Conservation (phyloP, 1,140 invertebrate genomes). For the Drosophila novamexicana region DNA sequence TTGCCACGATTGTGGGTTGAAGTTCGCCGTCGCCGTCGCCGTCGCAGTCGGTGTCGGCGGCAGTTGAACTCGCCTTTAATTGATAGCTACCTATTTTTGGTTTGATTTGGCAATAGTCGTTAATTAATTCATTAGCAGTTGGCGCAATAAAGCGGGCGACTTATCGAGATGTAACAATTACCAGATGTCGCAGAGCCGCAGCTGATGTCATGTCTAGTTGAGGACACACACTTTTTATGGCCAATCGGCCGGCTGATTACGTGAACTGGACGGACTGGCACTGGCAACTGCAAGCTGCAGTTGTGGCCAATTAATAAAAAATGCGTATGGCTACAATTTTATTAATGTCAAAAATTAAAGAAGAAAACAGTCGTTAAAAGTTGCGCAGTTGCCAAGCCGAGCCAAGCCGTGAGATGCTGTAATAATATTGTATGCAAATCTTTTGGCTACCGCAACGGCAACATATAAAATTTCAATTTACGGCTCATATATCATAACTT, state of each 20-base stretch:
- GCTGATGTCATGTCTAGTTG: constrained; percentile 49
- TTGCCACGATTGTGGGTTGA: constrained; percentile 54
- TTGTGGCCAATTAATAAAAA: constrained; percentile 71
- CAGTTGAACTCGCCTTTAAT: constrained; percentile 50
- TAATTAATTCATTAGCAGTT: constrained; percentile 74
- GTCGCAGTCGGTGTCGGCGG: constrained; percentile 21
- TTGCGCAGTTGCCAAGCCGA: constrained; percentile 47
- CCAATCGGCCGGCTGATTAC: constrained; percentile 56
- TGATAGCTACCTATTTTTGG: constrained; percentile 29
- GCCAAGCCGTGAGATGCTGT: constrained; percentile 53
- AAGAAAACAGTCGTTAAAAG: constrained; percentile 70
- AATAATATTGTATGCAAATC: constrained; percentile 81
- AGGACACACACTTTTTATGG: constrained; percentile 77
- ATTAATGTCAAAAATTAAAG: constrained; percentile 30
- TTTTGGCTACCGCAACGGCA: constrained; percentile 47
- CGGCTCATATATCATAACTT: constrained; percentile 79
- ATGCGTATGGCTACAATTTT: constrained; percentile 51
- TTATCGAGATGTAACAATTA: constrained; percentile 43
- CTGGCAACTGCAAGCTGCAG: constrained; percentile 29
- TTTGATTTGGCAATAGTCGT: constrained; percentile 34
- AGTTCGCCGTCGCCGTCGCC: constrained; percentile 45
- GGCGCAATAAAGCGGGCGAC: constrained; percentile 41
- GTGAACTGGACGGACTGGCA: constrained; percentile 20
- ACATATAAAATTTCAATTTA: constrained; percentile 81
- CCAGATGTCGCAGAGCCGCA: constrained; percentile 31